These are phyloP conservation scores for Clostera curtula DNA, from an alignment of 2,888 invertebrate genomes.

Conservation along the genomic window DNA sequence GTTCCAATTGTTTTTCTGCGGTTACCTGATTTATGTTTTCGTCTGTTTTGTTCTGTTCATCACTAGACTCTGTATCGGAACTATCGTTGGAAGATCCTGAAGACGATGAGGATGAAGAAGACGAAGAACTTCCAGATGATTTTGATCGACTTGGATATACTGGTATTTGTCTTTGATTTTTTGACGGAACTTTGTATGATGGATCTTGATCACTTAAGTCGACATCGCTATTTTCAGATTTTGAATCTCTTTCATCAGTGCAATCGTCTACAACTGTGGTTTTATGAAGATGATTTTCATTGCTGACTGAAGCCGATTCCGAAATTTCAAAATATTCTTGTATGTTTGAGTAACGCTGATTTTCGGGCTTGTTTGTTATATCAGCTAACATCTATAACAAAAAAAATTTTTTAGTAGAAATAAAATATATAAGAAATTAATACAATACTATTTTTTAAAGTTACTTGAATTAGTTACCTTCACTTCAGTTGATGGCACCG, in stretches of 20 bases:
- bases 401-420: constrained; percentile 3
- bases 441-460: not conserved
- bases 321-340: no score
- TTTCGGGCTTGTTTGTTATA: constrained; percentile 9
- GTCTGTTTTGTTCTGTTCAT: constrained; percentile 6
- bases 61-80: constrained; percentile 9
- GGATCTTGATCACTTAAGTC: constrained; percentile 13
- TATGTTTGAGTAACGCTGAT: constrained; percentile 8
- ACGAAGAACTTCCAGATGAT: constrained; percentile 6
- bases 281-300: no score
- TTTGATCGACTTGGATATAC: no score
- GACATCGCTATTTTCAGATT: constrained; percentile 8
- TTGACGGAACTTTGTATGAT: constrained; percentile 6
- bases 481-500: constrained; percentile 9
- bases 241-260: constrained; percentile 6
- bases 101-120: constrained; percentile 9
- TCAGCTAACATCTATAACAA: constrained; percentile 10
- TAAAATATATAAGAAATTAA: constrained; percentile 1
- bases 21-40: constrained; percentile 1
- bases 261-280: constrained; percentile 6
- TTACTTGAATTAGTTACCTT: constrained; percentile 4
- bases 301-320: no score
- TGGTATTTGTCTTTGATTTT: constrained; percentile 6
- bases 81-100: constrained; percentile 8
- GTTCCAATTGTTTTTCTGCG: constrained; percentile 1